These are phyloP conservation scores for Cheumatopsyche charites DNA, from an alignment of 1,140 invertebrate species.

Conservation along the genomic window DNA sequence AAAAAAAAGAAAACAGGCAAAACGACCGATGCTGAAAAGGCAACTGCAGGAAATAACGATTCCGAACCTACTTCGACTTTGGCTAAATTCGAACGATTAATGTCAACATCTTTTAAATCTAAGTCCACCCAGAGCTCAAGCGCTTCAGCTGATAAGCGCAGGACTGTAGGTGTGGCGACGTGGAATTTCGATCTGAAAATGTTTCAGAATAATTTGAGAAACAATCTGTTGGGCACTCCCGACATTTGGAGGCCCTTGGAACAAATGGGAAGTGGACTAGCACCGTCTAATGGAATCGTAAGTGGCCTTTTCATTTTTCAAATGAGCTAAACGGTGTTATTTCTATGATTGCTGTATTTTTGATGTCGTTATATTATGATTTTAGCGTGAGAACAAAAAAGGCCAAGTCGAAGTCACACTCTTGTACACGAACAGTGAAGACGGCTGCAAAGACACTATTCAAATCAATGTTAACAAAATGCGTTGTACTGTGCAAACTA, in stretches of 20 bases:
- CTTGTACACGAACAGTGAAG: conserved; percentile 66
- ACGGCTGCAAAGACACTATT: conserved; percentile 65
- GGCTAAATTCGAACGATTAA: conserved; percentile 37
- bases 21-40: conserved; percentile 38
- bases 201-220: conserved; percentile 68
- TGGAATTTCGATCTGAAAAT: conserved; percentile 73
- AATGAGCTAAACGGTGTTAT: neutral
- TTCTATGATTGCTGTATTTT: neutral
- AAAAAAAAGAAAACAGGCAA: conserved; percentile 52
- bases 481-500: conserved; percentile 69
- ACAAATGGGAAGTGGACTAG: conserved; percentile 70
- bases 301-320: conserved; percentile 30
- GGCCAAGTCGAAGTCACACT: conserved; percentile 70
- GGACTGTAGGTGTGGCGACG: conserved; percentile 72
- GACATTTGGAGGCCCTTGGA: conserved; percentile 77
- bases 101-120: conserved; percentile 36
- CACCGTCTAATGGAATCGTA: conserved; percentile 65
- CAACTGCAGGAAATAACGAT: conserved; percentile 50
- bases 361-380: conserved; percentile 47
- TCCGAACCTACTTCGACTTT: conserved; percentile 49
- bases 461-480: conserved; percentile 67
- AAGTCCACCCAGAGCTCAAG: conserved; percentile 20
- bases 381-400: conserved; percentile 70
- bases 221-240: conserved; percentile 69
- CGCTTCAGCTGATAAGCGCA: conserved; percentile 62